Evolutionary conservation across 2,797 vertebrate genomes (phyloP), one percentile per base, ranked within the genome.

Genomic region (Diplodus puntazzo): DNA sequence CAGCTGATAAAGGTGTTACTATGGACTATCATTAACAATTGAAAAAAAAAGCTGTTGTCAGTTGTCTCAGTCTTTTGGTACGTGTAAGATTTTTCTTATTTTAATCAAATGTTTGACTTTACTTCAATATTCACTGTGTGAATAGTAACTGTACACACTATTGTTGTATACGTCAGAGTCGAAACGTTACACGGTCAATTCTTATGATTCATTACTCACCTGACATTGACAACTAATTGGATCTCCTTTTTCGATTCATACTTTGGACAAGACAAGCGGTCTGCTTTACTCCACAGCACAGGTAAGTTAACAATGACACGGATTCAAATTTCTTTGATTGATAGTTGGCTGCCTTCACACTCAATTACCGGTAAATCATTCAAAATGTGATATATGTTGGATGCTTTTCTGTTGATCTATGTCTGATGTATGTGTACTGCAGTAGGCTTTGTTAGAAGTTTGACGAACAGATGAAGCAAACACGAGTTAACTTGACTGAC

Each of bases 271-370:
- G 68, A 78, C 2, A 4, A 69, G 52, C n/a, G 3, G 5, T 43
- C 14, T 62, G 57, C 54, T 58, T 70, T 16, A 11, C 3, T 69
- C 30, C 63, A 45, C 27, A 45, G 18, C 48, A 50, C 52, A 69
- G 84, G 82, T 84, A 79, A 80, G 45, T 16, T 45, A 45, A 39
- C 39, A 39, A 11, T 34, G 30, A 6, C 30, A 34, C 30, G 7
- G 30, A 34, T 34, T 34, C 30, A 34, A 34, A 34, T 34, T 34
- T 34, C 5, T 34, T 34, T 7, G 5, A 34, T 11, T 39, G 39
- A 39, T 10, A 39, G 39, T 11, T 39, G 39, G 39, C 39, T 39
- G 39, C 39, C 39, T 39, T 39, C 9, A 11, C 39, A 39, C 11
- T 39, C 39, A 39, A 39, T 39, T 39, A 39, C 10, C 39, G 8